A percentile compares a stretch with the other conserved stretches of the same genome.
These are phyloP conservation scores for Antedon mediterranea DNA, from an alignment of 53 echinoderm and acorn worm species.

Conservation along the genomic window DNA sequence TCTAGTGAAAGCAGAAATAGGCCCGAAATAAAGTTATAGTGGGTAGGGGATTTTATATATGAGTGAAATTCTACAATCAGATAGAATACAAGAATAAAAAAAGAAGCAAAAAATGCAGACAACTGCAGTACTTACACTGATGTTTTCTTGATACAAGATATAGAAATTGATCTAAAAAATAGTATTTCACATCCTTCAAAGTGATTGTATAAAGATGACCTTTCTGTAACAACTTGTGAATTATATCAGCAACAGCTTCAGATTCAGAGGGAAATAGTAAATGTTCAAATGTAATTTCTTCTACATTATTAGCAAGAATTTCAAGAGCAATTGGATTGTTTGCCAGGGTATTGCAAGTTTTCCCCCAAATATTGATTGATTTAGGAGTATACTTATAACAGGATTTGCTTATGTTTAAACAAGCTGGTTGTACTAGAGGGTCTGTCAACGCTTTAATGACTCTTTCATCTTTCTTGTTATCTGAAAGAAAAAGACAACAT, in stretches of 20 bases:
- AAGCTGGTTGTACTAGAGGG: not conserved
- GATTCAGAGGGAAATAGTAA: not conserved
- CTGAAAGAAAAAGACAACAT: not conserved
- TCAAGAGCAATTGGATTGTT: not conserved
- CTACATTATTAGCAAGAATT: not conserved
- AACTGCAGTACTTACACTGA: not conserved
- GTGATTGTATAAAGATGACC: not conserved
- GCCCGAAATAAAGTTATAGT: no score
- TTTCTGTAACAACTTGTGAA: not conserved
- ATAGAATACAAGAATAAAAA: no score
- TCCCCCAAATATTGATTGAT: not conserved
- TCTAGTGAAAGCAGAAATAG: no score
- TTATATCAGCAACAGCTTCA: not conserved
- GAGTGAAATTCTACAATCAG: no score
- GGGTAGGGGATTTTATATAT: no score
- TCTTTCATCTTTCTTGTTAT: not conserved
- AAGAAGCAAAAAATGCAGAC: no score
- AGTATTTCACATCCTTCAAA: not conserved
- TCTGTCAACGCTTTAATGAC: not conserved
- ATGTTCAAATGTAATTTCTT: not conserved
- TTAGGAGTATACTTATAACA: not conserved
- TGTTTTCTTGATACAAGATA: not conserved
- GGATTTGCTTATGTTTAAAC: not conserved
- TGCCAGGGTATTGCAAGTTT: not conserved
- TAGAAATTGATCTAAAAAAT: not conserved